Base-by-base conservation (phyloP, 2,113 vertebrate genomes). In the Coptodon rendalli region DNA sequence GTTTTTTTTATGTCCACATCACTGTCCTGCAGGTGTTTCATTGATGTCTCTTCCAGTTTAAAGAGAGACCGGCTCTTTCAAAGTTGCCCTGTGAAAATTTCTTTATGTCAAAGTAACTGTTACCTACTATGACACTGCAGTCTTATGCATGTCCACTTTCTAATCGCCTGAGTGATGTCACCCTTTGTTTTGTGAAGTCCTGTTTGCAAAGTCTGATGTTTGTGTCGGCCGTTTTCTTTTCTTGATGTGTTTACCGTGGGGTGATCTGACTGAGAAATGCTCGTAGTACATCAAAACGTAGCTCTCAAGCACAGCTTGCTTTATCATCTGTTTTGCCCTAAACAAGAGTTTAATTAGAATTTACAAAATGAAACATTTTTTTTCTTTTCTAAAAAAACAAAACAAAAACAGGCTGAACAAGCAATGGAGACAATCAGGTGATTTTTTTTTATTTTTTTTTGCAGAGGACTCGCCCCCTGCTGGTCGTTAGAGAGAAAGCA, bases 11-110 rank as follows among this genome's bases (percentile, higher is more conserved):
- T 89, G 59, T 90, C 79, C 12, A 22, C 85, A 53, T 87, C 73
- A 16, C 63, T 85, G 40, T 52, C 9, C 84, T 84, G 87, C 93
- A 92, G 90, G 86, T 94, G 91, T 90, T 78, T 78, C 89, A 92
- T 91, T 94, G 92, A 95, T 88, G 89, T 92, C 83, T 86, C 56
- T 34, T 61, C 24, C 19, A 22, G 7, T 73, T 68, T 83, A 38
- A 89, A 71, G 31, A 82, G 16, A 40, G 68, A 7, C 38, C 5
- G 12, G 68, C 73, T 87, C 54, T 85, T 87, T 81, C 80, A 82
- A 78, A 52, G n/a, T 29, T 83, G 40, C 63, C 80, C 56, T 14
- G 76, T 80, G 52, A 53, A 73, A 36, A 36, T 48, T 17, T 76
- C 38, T 34, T 38, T 3, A 59, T 38, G 43, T 89, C 29, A 48